phyloP scores from a whole-genome alignment of 2,888 invertebrate genomes.

The Meliscaeva auricollis region DNA sequence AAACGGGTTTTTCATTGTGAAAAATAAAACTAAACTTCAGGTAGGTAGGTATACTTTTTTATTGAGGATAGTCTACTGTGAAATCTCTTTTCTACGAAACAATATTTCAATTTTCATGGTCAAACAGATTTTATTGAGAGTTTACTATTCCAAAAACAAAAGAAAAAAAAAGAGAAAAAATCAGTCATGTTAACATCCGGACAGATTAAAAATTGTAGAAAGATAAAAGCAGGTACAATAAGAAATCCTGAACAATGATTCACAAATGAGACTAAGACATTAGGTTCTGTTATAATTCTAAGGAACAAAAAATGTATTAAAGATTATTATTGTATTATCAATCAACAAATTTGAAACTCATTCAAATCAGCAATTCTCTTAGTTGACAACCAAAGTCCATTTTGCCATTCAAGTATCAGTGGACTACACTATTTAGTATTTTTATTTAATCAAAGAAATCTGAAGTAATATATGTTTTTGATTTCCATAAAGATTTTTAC shows the following conservation, averaged over 20 bases:
- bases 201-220: background rate
- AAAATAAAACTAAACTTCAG: background rate
- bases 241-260: background rate
- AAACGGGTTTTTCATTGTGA: background rate
- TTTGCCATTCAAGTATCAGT: conserved; percentile 24
- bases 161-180: background rate
- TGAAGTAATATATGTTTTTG: too few species aligned
- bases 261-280: background rate
- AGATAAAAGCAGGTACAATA: background rate
- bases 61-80: background rate
- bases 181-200: background rate
- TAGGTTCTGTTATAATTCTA: background rate
- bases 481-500: conserved; percentile 25
- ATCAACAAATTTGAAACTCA: too few species aligned
- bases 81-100: conserved; percentile 3
- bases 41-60: background rate
- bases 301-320: background rate
- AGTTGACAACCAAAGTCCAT: conserved; percentile 39
- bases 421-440: too few species aligned
- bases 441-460: too few species aligned
- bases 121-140: background rate
- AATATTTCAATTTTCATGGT: background rate
- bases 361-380: too few species aligned
- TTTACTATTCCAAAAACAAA: background rate
- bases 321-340: too few species aligned